A percentile compares a stretch with the other conserved stretches of the same genome.
Conservation (phyloP, 2,888 invertebrate genomes). For the Nasonia oneida region DNA sequence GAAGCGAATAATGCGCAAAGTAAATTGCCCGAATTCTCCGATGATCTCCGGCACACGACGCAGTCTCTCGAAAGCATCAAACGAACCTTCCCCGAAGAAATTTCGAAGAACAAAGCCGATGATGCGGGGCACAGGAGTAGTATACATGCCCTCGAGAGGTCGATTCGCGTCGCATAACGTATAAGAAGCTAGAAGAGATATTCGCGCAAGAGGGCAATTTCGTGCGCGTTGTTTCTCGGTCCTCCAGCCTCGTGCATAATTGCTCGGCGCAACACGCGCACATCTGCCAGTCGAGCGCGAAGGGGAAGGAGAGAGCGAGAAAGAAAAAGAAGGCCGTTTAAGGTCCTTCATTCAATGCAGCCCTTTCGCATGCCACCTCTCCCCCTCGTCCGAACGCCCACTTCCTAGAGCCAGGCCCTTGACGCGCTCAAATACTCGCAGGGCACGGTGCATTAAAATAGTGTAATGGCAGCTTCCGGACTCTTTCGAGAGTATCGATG, state of each 20-base stretch:
- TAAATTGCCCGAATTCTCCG: not conserved
- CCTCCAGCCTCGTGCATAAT: slow-evolving; percentile 30
- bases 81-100: slow-evolving; percentile 35
- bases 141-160: not conserved
- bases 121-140: not conserved
- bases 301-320: slow-evolving; percentile 18
- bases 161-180: not conserved
- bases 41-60: not conserved
- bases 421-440: slow-evolving; percentile 73
- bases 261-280: slow-evolving; percentile 37
- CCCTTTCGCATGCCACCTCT: slow-evolving; percentile 63
- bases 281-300: slow-evolving; percentile 53
- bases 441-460: slow-evolving; percentile 73
- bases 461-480: slow-evolving; percentile 76
- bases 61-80: not conserved
- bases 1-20: too few species aligned
- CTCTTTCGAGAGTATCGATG: slow-evolving; percentile 66
- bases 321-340: slow-evolving; percentile 53
- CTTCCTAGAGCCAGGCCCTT: slow-evolving; percentile 72
- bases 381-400: slow-evolving; percentile 69
- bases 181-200: not conserved
- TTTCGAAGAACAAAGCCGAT: slow-evolving; percentile 15
- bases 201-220: slow-evolving; percentile 44
- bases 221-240: not conserved
- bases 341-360: slow-evolving; percentile 64